These are phyloP conservation scores for Heliothis peltigera DNA, from an alignment of 2,888 invertebrate genomes.

Conservation along the genomic window DNA sequence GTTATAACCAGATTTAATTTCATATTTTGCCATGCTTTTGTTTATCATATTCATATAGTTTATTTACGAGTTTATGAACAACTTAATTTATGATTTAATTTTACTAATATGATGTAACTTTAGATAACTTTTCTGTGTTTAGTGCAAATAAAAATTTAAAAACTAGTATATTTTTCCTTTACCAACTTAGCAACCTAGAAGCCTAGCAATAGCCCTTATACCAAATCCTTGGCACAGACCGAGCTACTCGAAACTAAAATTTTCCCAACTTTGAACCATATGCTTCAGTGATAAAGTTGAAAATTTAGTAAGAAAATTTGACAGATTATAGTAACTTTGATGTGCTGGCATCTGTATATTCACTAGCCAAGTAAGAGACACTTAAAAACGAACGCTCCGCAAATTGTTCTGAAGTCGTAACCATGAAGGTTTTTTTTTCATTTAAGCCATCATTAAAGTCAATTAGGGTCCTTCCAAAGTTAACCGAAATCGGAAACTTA, in stretches of 20 bases:
- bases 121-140: slow-evolving; percentile 38
- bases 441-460: slow-evolving; percentile 14
- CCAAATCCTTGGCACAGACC: too few relatives aligned
- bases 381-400: background rate
- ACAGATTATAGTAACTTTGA: too few relatives aligned
- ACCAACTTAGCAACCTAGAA: background rate
- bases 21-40: background rate
- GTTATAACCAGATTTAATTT: background rate
- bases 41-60: slow-evolving; percentile 25
- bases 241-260: too few relatives aligned
- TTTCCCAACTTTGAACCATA: too few relatives aligned
- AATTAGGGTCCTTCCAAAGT: slow-evolving; percentile 23
- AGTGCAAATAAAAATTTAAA: slow-evolving; percentile 36
- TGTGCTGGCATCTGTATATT: too few relatives aligned
- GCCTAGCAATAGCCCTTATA: too few relatives aligned
- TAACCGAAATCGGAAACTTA: slow-evolving; percentile 21
- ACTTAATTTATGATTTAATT: slow-evolving; percentile 28
- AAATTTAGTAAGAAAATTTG: too few relatives aligned
- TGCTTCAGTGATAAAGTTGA: too few relatives aligned
- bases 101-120: slow-evolving; percentile 39
- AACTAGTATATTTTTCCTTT: slow-evolving; percentile 10
- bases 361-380: too few relatives aligned
- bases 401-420: background rate
- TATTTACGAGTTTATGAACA: slow-evolving; percentile 20
- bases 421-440: background rate